Evolutionary conservation across 2,888 invertebrate species (phyloP), one percentile per base, ranked within the genome.

Genomic region (Myathropa florea): DNA sequence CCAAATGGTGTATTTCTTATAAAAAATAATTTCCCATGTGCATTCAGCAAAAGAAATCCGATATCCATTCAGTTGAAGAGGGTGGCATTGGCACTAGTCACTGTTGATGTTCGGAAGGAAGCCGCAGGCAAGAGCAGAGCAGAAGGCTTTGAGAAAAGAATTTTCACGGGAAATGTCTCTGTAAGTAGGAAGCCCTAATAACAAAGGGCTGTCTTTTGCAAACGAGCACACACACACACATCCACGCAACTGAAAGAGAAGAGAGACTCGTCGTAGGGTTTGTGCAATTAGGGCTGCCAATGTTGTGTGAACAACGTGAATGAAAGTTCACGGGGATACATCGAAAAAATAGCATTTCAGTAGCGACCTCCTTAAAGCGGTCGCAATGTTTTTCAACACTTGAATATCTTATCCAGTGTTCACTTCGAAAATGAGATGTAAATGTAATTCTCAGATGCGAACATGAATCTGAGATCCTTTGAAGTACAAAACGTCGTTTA

Each of bases 1-100:
- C 46, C 59, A 64, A 73, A 36, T 77, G 63, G 77, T 81, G 82
- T 82, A 85, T 85, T 85, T 68, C 68, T 76, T 85, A 78, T 85
- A 85, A 85, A 85, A 86, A 86, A 86, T 86, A 86, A 86, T 86
- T 86, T 86, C 86, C 86, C 86, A 86, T 86, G 86, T 83, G 86
- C 86, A 83, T 86, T 86, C 71, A 75, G 82, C 67, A 71, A 83
- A 83, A 83, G 86, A 86, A 83, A 86, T 83, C 65, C 65, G 82
- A 86, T 86, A 85, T 75, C 70, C 77, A 78, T 83, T 83, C 70
- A 71, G 72, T 36, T 75, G 71, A 75, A 71, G 75, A 71, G 80
- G 65, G 67, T 73, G 55, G 61, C 59, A 39, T 4, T 39, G n/a
- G 39, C 46, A 46, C 46, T 46, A 46, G 46, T 46, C 46, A 46